Evolutionary conservation across 2,113 vertebrate genomes (phyloP), one percentile per base, ranked within the genome.

Genomic region (Dipodomys spectabilis): DNA sequence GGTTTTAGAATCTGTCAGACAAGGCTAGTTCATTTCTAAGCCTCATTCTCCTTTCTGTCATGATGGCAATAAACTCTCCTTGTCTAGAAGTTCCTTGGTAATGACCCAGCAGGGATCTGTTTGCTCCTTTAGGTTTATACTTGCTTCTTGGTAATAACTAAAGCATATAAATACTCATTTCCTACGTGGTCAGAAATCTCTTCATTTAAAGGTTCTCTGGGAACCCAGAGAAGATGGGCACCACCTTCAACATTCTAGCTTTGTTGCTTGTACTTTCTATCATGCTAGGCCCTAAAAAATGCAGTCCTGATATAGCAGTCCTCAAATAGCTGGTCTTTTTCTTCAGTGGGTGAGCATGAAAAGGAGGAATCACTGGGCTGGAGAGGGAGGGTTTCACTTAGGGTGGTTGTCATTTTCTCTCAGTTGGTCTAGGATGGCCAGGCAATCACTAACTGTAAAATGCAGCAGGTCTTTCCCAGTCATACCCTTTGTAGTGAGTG

Each of bases 171-270:
- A 28, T 45, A 69, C 28, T 75, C 28, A 49, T 92, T 92, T 80
- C 7, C 35, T 94, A 60, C 78, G 28, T 65, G 45, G 53, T 45
- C 78, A 44, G 67, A 84, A 65, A 53, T 73, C 78, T 85, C 93
- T 84, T 89, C 28, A 27, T 79, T 79, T 84, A 72, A 95, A 95
- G 64, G 35, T 62, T 72, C 73, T 62, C 57, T 45, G 90, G 78
- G 64, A 65, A 45, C 27, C 62, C 72, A 64, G n/a, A 30, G 60
- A 94, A 65, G 35, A 57, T 23, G 20, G 0, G 16, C 7, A 45
- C 19, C 0, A 53, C 60, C 53, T 77, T 74, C 68, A 84, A 5
- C 16, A 23, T 44, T 82, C 87, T 74, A 62, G 16, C 23, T 82
- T 79, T 62, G 28, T 78, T 57, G 15, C 16, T 57, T 45, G 30